Evolutionary conservation across 2,888 invertebrate genomes (phyloP), one percentile per base, ranked within the genome.

Genomic region (Abrostola triplasia): DNA sequence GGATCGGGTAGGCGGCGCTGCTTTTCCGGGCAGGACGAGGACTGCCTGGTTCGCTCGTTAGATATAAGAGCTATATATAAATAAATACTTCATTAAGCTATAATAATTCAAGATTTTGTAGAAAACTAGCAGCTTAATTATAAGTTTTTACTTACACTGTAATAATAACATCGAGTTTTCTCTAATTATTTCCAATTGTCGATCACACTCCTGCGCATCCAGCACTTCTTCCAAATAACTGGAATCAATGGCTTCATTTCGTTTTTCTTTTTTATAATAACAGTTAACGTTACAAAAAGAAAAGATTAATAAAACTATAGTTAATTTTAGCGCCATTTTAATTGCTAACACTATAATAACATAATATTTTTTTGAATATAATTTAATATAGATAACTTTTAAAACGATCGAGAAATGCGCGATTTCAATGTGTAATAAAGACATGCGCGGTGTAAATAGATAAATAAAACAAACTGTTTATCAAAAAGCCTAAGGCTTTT

Each of bases 161-260:
- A 77, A 38, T 24, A 77, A 42, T n/a, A 77, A 42, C 41, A 40
- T n/a, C 2, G 72, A 0, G n/a, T 74, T 73, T 35, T 54, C 48
- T 62, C 74, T 53, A 8, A 74, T 64, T 48, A 41, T 38, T 50
- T 37, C 42, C 0, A 74, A 36, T 64, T 74, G 74, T 0, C 77
- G 77, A 0, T 49, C 48, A 35, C 74, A 74, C 47, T 74, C 74
- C 24, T 62, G 37, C 2, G 74, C 68, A 64, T 74, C 64, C 36
- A 74, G 60, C 1, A 50, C 77, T 38, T 49, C n/a, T 11, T 71
- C 72, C 35, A 71, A 36, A 35, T 76, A 47, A 41, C 35, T 53
- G n/a, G 55, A n/a, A 12, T 71, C 65, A 5, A 71, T 10, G 6
- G 65, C 58, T 47, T 12, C 41, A 51, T 53, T 13, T 24, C 42